phyloP scores from a whole-genome alignment of 2,888 invertebrate genomes.

The Macrosoma leucophasiata region DNA sequence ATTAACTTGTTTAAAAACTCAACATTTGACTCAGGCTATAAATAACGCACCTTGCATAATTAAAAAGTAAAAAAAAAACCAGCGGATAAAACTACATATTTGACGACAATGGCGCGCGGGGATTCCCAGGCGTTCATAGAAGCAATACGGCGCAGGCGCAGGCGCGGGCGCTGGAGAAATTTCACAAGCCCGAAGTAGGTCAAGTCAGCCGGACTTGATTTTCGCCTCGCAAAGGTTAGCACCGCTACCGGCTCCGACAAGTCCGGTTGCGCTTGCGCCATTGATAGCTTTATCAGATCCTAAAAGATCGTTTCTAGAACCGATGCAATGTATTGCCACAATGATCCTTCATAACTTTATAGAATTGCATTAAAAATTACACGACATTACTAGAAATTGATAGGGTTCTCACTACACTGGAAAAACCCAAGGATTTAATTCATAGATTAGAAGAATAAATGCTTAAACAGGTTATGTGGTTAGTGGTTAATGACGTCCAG shows the following conservation, averaged over 20 bases:
- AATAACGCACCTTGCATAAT: too few relatives aligned
- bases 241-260: constrained; percentile 43
- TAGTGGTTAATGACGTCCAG: too few relatives aligned
- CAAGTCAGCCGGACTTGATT: constrained; percentile 72
- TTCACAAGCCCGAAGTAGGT: constrained; percentile 70
- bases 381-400: too few relatives aligned
- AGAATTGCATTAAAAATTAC: constrained; percentile 26
- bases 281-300: constrained; percentile 62
- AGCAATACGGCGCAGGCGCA: constrained; percentile 50
- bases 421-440: constrained; percentile 60
- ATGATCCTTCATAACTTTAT: too few relatives aligned
- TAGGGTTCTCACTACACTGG: constrained; percentile 26
- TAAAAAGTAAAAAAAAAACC: too few relatives aligned
- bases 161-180: constrained; percentile 71
- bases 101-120: constrained; percentile 39
- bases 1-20: too few relatives aligned
- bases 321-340: constrained; percentile 23
- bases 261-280: constrained; percentile 68
- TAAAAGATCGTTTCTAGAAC: constrained; percentile 55
- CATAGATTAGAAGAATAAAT: too few relatives aligned
- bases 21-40: too few relatives aligned
- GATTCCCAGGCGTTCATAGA: constrained; percentile 66
- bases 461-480: too few relatives aligned
- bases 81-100: too few relatives aligned
- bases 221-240: constrained; percentile 70